These are phyloP conservation scores for Dipodomys spectabilis DNA, from an alignment of 2,113 vertebrate species.

Conservation along the genomic window DNA sequence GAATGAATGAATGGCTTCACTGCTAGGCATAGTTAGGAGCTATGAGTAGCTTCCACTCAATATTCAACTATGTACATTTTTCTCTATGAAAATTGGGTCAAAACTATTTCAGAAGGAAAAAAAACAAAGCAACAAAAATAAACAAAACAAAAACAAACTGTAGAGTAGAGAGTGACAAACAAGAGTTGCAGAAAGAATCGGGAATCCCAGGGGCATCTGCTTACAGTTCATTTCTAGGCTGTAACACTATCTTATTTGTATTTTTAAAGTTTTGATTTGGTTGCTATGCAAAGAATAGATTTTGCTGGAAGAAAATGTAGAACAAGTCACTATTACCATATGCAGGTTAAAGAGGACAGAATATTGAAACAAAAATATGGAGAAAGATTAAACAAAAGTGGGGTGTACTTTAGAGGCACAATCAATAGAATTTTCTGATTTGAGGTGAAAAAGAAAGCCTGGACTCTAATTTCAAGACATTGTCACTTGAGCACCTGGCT, in stretches of 20 bases:
- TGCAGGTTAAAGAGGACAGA: not conserved
- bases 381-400: not conserved
- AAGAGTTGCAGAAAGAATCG: not conserved
- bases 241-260: not conserved
- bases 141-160: not conserved
- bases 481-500: not conserved
- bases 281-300: not conserved
- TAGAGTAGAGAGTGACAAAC: not conserved
- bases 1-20: not conserved
- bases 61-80: not conserved
- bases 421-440: not conserved
- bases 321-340: not conserved
- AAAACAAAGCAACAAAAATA: too few relatives aligned
- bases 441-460: not conserved
- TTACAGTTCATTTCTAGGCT: conserved; percentile 6
- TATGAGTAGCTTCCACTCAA: conserved; percentile 30
- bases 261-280: not conserved
- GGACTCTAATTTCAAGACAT: not conserved
- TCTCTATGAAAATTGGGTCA: not conserved
- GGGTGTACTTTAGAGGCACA: not conserved
- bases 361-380: not conserved
- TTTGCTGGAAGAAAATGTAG: not conserved
- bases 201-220: not conserved
- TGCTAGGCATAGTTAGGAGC: not conserved
- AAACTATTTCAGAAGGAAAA: not conserved